These are phyloP conservation scores for Tauraco erythrolophus DNA, from an alignment of 2,113 vertebrate genomes.

Conservation along the genomic window DNA sequence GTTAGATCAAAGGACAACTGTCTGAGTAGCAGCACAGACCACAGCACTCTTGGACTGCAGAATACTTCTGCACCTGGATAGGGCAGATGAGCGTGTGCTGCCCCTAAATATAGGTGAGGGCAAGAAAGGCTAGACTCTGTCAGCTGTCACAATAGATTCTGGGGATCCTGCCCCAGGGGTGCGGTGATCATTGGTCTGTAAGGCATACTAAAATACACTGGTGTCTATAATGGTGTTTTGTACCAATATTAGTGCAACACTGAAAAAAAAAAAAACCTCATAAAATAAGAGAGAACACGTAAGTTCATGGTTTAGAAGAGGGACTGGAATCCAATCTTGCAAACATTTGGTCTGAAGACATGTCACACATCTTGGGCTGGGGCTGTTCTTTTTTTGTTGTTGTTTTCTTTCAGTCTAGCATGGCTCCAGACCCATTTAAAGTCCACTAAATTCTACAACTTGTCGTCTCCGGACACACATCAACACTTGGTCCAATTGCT, in stretches of 20 bases:
- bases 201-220: background rate
- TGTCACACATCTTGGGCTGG: background rate
- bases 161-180: fast-evolving
- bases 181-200: background rate
- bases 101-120: background rate
- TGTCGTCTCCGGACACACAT: background rate
- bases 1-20: background rate
- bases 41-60: background rate
- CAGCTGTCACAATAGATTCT: background rate
- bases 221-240: background rate
- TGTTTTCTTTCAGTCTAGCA: background rate
- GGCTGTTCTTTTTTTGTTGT: background rate
- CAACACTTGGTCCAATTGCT: background rate
- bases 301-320: background rate
- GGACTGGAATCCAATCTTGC: background rate
- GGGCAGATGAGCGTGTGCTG: background rate
- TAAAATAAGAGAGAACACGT: background rate
- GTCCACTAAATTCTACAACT: background rate
- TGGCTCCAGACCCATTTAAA: background rate
- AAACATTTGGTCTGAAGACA: background rate
- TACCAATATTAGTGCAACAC: background rate
- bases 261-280: background rate
- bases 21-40: background rate
- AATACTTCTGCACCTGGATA: background rate
- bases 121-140: background rate